Evolutionary conservation across 2,797 vertebrate species (phyloP).

Genomic region (Ciconia nigra): DNA sequence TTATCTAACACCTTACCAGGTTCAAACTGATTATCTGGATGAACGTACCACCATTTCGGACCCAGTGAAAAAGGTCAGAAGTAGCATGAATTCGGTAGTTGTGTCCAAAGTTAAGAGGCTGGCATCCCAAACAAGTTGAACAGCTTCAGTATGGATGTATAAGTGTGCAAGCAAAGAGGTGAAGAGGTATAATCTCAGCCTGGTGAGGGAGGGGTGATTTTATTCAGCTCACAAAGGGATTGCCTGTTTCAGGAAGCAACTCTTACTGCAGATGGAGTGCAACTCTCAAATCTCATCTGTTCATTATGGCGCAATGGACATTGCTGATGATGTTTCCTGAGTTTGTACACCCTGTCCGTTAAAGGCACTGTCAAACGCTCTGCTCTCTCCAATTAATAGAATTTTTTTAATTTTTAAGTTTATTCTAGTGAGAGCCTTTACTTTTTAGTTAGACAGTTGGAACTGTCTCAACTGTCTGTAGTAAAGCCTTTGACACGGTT

Average conservation of each 20-base stretch:
- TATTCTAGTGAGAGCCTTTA: neutral
- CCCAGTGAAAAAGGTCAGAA: neutral
- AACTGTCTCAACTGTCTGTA: neutral
- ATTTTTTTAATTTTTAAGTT: neutral
- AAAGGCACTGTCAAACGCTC: neutral
- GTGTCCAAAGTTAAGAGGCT: neutral
- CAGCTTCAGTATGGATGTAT: neutral
- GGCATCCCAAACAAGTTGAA: neutral
- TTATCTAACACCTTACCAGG: neutral
- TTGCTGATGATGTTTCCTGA: neutral
- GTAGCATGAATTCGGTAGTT: too few relatives aligned
- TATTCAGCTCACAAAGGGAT: neutral
- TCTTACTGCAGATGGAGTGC: neutral
- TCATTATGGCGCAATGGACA: fast-evolving
- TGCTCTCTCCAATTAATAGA: neutral
- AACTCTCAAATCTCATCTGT: neutral
- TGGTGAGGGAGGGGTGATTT: neutral
- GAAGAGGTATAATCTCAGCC: neutral
- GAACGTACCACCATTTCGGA: neutral
- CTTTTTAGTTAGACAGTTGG: neutral
- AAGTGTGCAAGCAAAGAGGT: neutral
- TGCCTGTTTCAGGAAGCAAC: neutral
- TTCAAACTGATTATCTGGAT: neutral
- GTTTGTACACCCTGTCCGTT: neutral
- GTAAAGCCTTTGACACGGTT: too few relatives aligned